phyloP scores from a whole-genome alignment of 1,140 invertebrate genomes.

The Pygmarrhopalites habei region DNA sequence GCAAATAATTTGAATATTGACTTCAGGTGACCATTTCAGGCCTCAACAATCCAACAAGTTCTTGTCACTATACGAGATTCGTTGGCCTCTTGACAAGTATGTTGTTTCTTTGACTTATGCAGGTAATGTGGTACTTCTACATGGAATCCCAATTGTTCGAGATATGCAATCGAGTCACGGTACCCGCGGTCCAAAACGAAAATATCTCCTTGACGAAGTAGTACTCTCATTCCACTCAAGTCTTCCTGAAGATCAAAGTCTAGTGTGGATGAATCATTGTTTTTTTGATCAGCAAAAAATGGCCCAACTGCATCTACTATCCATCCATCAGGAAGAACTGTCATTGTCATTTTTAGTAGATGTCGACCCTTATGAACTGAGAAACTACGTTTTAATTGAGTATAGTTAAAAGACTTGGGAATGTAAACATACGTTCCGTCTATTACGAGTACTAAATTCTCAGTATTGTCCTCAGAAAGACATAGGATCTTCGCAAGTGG shows the following conservation, averaged over 20 bases:
- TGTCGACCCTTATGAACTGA: slow-evolving; percentile 12
- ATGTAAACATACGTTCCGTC: slow-evolving; percentile 24
- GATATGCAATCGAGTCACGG: neutral
- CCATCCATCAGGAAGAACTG: slow-evolving; percentile 3
- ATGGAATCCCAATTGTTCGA: neutral
- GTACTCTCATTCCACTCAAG: neutral
- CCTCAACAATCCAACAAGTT: slow-evolving; percentile 44
- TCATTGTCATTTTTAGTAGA: slow-evolving; percentile 13
- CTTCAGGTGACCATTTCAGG: slow-evolving; percentile 40
- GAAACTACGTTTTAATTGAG: slow-evolving; percentile 5
- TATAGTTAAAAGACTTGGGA: too few relatives aligned
- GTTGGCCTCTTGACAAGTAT: slow-evolving; percentile 42
- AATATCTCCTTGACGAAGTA: slow-evolving; percentile 9
- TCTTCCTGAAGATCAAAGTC: neutral
- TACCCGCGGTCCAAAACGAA: slow-evolving; percentile 17
- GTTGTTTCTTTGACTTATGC: slow-evolving; percentile 38
- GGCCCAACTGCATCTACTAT: slow-evolving; percentile 8
- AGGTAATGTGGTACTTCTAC: slow-evolving; percentile 40
- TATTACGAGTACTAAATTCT: neutral
- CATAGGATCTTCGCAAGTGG: neutral
- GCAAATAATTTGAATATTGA: slow-evolving; percentile 22
- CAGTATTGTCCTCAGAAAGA: neutral
- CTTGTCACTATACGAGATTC: slow-evolving; percentile 42
- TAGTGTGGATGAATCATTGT: slow-evolving; percentile 25
- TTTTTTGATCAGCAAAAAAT: neutral